Evolutionary conservation across 1,140 invertebrate species (phyloP).

Genomic region (Capitella teleta): DNA sequence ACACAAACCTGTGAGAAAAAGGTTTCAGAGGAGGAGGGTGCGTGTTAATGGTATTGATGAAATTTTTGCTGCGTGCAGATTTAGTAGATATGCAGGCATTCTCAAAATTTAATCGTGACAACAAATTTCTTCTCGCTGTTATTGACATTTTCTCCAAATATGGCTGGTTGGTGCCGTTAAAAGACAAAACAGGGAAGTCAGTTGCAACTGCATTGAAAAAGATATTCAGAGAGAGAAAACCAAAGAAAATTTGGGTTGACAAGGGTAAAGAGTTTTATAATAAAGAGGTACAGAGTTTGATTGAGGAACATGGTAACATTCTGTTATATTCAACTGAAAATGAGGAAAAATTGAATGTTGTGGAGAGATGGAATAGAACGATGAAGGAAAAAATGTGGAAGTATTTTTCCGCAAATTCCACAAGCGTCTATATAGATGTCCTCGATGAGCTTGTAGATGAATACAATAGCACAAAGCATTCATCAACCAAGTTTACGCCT

Average conservation of each 20-base stretch:
- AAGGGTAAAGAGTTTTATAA: slow-evolving; percentile 15
- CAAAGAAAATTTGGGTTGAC: no score
- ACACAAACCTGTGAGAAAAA: neutral
- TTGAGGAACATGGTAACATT: no score
- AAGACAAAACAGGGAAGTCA: no score
- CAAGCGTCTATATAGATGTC: slow-evolving; percentile 1
- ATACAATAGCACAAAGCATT: slow-evolving; percentile 5
- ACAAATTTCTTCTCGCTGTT: no score
- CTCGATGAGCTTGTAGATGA: neutral
- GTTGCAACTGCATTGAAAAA: no score
- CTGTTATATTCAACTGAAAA: slow-evolving; percentile 11
- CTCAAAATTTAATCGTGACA: no score
- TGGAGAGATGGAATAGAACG: no score
- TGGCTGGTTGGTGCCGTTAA: no score
- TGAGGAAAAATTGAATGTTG: slow-evolving; percentile 11
- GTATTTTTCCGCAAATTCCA: slow-evolving; percentile 4
- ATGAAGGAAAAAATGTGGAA: slow-evolving; percentile 6
- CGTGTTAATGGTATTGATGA: slow-evolving; percentile 10
- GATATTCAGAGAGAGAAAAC: no score
- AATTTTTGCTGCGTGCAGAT: slow-evolving; percentile 14
- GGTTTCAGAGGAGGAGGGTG: neutral
- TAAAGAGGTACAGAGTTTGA: slow-evolving; percentile 6
- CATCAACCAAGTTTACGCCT: slow-evolving; percentile 4
- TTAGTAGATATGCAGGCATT: slow-evolving; percentile 13
- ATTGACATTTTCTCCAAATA: no score